phyloP scores from a whole-genome alignment of 2,888 invertebrate species.

The Acanthosepion lycidas region DNA sequence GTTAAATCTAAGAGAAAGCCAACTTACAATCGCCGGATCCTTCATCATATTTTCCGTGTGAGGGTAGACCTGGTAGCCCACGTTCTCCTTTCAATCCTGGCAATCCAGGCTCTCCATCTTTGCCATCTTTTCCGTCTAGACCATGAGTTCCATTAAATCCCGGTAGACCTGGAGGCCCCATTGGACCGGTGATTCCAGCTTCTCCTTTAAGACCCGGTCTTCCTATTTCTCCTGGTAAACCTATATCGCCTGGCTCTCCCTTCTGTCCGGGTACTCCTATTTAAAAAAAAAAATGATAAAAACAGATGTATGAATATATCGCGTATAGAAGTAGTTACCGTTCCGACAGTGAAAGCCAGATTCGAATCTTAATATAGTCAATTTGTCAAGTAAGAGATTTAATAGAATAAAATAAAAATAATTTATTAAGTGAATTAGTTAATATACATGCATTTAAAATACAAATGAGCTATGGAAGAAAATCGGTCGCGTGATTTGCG shows the following conservation, averaged over 20 bases:
- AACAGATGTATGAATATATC: too few species aligned
- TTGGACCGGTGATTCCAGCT: background rate
- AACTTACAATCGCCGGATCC: background rate
- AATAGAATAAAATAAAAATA: too few species aligned
- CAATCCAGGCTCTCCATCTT: background rate
- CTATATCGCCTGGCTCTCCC: background rate
- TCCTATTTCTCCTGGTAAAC: background rate
- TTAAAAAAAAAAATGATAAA: background rate
- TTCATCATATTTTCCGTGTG: background rate
- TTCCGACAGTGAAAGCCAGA: too few species aligned
- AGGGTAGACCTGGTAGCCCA: background rate
- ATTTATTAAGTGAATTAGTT: too few species aligned
- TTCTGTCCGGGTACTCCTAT: background rate
- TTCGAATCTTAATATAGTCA: too few species aligned
- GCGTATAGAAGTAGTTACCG: too few species aligned
- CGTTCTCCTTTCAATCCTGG: background rate
- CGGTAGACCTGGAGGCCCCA: background rate
- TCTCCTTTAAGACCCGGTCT: background rate
- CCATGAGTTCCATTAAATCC: background rate
- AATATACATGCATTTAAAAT: too few species aligned
- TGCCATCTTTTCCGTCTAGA: background rate
- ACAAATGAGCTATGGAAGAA: too few species aligned
- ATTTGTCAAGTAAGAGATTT: too few species aligned
- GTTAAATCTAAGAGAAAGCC: too few species aligned
- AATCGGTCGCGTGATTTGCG: too few species aligned